Evolutionary conservation across 2,113 vertebrate species (phyloP).

Genomic region (Prionailurus viverrinus): DNA sequence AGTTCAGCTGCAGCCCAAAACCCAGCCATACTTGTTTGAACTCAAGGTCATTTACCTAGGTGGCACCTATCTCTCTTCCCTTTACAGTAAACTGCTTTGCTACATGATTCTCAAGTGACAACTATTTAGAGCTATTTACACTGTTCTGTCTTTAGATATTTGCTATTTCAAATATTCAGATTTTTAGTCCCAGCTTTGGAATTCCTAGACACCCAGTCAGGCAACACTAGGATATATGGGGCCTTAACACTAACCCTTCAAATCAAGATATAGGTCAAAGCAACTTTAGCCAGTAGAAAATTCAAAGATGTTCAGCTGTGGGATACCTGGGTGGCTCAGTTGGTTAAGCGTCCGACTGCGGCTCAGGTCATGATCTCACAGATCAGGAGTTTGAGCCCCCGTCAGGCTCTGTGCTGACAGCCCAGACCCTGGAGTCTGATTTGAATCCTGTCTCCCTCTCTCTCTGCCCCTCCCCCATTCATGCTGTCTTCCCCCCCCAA

Average conservation of each 20-base stretch:
- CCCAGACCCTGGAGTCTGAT: no score
- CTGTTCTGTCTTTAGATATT: not conserved
- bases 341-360: no score
- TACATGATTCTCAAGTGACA: conserved; percentile 2
- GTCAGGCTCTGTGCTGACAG: no score
- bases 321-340: no score
- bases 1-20: not conserved
- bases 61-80: not conserved
- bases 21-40: not conserved
- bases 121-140: conserved; percentile 41
- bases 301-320: not conserved
- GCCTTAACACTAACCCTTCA: not conserved
- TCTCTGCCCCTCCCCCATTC: no score
- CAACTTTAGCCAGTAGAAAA: not conserved
- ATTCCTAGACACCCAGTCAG: not conserved
- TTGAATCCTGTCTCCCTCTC: no score
- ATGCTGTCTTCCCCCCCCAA: no score
- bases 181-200: conserved; percentile 7
- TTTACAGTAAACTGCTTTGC: not conserved
- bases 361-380: no score
- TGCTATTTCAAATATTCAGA: conserved; percentile 52
- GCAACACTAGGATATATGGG: not conserved
- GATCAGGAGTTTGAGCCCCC: no score
- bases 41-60: not conserved
- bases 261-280: not conserved